These are phyloP conservation scores for Phortica okadai DNA, from an alignment of 2,888 invertebrate species.

Conservation along the genomic window DNA sequence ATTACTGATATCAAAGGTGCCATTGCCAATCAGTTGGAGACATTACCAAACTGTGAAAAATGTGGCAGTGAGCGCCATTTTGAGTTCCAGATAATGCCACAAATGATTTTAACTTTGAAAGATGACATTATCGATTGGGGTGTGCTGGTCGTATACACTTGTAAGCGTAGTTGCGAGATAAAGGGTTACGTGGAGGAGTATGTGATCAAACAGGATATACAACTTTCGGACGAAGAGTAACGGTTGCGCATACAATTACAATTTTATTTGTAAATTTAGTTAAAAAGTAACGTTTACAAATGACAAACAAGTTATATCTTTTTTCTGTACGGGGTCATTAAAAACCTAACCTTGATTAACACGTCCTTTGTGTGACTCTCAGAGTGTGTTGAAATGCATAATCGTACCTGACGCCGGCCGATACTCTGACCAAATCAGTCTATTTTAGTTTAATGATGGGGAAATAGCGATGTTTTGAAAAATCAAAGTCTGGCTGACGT, in stretches of 20 bases:
- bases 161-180: constrained; percentile 84
- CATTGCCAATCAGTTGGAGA: constrained; percentile 51
- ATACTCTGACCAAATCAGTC: constrained; percentile 17
- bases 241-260: constrained; percentile 28
- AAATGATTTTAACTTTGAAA: constrained; percentile 83
- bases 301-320: constrained; percentile 1
- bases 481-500: constrained; percentile 93
- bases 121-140: constrained; percentile 93
- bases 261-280: constrained; percentile 52
- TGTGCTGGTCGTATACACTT: constrained; percentile 89
- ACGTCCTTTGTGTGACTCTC: background rate
- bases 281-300: background rate
- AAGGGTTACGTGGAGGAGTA: constrained; percentile 85
- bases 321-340: constrained; percentile 8
- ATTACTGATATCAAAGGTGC: constrained; percentile 79
- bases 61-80: constrained; percentile 88
- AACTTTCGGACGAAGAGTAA: constrained; percentile 40
- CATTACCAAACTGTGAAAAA: constrained; percentile 84
- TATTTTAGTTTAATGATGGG: constrained; percentile 87
- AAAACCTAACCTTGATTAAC: constrained; percentile 4
- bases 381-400: background rate
- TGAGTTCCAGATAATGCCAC: constrained; percentile 96
- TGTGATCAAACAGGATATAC: constrained; percentile 90
- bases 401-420: constrained; percentile 2
- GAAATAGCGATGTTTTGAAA: constrained; percentile 91